Conservation (phyloP, 2,113 vertebrate genomes). For the Harpagus bidentatus region DNA sequence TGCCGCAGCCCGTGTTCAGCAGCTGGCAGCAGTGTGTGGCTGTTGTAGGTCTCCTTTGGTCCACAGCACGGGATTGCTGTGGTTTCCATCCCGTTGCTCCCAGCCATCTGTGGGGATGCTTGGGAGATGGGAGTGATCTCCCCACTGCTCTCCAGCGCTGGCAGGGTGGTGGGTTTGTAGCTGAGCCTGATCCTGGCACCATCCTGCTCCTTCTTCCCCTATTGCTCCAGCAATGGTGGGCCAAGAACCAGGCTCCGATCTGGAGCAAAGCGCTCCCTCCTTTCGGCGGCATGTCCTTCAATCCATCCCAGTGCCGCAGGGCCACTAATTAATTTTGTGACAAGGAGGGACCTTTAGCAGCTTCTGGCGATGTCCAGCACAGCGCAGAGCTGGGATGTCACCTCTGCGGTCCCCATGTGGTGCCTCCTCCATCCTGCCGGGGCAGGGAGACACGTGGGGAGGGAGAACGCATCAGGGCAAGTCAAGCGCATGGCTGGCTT, state of each 20-base stretch:
- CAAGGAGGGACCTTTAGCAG: neutral
- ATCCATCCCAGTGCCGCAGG: neutral
- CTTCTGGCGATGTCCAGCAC: neutral
- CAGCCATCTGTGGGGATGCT: neutral
- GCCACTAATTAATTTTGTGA: neutral
- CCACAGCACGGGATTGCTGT: neutral
- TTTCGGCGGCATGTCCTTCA: neutral
- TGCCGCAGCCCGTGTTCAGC: neutral
- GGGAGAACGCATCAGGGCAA: too few relatives aligned
- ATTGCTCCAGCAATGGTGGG: neutral
- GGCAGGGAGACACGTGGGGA: accelerated
- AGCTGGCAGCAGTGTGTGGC: neutral
- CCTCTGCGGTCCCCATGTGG: accelerated
- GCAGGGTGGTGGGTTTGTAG: neutral
- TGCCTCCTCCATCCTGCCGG: neutral
- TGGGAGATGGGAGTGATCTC: neutral
- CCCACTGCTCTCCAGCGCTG: neutral
- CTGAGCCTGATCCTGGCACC: neutral
- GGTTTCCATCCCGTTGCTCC: neutral
- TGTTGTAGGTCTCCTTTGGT: neutral
- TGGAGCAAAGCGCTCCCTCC: neutral
- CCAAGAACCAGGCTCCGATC: neutral
- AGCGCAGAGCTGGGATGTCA: neutral
- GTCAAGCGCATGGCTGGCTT: neutral
- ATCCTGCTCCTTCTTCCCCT: neutral